Percentiles rank a stretch among this genome's conserved stretches.
Conservation (phyloP, 2,888 invertebrate species). For the Gnatocerus cornutus region DNA sequence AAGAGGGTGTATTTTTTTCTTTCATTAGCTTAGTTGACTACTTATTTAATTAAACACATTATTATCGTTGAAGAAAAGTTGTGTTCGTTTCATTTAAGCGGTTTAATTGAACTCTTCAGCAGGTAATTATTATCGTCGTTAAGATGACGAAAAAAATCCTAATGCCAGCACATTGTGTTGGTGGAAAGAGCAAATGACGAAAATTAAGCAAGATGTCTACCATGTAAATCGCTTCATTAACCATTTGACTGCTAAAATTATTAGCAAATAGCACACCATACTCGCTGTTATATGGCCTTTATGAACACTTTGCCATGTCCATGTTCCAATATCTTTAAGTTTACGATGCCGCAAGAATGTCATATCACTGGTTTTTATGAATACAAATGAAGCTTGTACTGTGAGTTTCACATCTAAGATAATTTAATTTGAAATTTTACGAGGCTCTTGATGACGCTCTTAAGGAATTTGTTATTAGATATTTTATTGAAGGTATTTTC, state of each 20-base stretch:
- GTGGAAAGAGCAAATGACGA: constrained; percentile 44
- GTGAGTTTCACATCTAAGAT: constrained; percentile 58
- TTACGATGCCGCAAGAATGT: constrained; percentile 71
- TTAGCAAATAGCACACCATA: constrained; percentile 54
- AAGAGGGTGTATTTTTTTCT: too few species aligned
- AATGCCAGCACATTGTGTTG: constrained; percentile 11
- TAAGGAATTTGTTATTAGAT: constrained; percentile 60
- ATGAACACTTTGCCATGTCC: constrained; percentile 66
- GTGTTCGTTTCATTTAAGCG: neutral
- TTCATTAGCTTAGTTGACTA: too few species aligned
- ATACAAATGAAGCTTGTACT: constrained; percentile 66
- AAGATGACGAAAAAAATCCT: neutral
- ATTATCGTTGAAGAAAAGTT: too few species aligned
- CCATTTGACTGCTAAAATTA: constrained; percentile 52
- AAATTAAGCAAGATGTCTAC: constrained; percentile 63
- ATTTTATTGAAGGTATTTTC: constrained; percentile 55
- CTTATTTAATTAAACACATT: too few species aligned
- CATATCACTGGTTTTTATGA: constrained; percentile 69
- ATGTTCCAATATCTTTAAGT: constrained; percentile 68
- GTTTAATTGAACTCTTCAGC: neutral
- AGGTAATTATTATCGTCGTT: too few species aligned
- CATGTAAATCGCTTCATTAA: constrained; percentile 70
- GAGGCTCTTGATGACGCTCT: constrained; percentile 63
- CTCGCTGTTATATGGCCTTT: constrained; percentile 58
- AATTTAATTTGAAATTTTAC: constrained; percentile 67